These are phyloP conservation scores for Eumacrocentrus americanus DNA, from an alignment of 2,888 invertebrate species.

Conservation along the genomic window DNA sequence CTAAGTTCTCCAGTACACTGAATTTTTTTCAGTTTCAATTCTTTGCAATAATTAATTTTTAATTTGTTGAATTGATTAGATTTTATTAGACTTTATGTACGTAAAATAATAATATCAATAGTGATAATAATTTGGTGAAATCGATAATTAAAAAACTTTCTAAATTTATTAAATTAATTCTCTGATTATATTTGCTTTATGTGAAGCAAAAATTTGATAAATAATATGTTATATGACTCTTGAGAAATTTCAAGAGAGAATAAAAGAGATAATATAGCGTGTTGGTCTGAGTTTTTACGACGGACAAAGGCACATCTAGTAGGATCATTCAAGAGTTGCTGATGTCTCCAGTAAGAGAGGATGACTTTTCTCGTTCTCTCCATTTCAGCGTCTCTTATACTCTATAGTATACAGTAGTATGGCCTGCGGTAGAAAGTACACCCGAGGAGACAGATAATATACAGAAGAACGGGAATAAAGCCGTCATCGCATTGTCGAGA, in stretches of 20 bases:
- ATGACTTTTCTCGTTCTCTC: conserved; percentile 1
- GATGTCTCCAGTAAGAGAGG: neutral
- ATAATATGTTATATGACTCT: neutral
- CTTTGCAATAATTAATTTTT: too few relatives aligned
- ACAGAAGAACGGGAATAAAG: conserved; percentile 15
- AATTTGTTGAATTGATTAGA: too few relatives aligned
- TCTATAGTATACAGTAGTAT: too few relatives aligned
- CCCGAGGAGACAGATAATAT: conserved; percentile 12
- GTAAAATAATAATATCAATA: too few relatives aligned
- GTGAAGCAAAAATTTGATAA: too few relatives aligned
- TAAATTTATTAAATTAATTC: too few relatives aligned
- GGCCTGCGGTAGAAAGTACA: conserved; percentile 3
- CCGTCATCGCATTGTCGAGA: conserved; percentile 18
- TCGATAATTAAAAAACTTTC: too few relatives aligned
- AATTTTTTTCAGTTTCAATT: too few relatives aligned
- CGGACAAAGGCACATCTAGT: neutral
- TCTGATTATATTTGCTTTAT: too few relatives aligned
- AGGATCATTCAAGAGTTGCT: conserved; percentile 2
- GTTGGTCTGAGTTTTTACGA: neutral
- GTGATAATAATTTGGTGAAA: too few relatives aligned
- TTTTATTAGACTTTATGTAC: too few relatives aligned
- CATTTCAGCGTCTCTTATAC: conserved; percentile 1
- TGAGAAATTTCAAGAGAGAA: neutral
- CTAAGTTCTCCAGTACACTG: too few relatives aligned
- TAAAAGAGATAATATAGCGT: neutral